phyloP scores from a whole-genome alignment of 53 echinoderm and acorn worm species.

The Glandiceps talaboti region DNA sequence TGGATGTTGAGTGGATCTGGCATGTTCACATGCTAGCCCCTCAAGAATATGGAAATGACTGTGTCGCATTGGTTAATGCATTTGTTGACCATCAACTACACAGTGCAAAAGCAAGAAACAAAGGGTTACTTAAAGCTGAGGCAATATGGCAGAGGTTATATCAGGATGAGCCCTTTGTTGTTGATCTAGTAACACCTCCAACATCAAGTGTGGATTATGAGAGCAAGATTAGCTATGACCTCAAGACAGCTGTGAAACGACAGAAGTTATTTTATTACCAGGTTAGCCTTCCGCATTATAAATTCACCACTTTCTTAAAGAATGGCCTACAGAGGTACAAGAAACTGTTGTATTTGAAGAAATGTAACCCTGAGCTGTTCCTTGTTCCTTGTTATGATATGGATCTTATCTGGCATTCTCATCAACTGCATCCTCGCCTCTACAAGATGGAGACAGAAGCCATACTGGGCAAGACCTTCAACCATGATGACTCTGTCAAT shows the following conservation, averaged over 20 bases:
- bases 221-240: background rate
- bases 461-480: background rate
- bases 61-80: background rate
- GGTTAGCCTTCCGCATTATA: background rate
- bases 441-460: background rate
- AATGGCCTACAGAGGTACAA: background rate
- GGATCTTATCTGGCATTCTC: background rate
- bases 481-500: background rate
- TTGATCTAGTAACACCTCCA: background rate
- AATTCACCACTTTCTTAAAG: background rate
- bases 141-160: background rate
- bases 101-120: background rate
- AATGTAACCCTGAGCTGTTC: background rate
- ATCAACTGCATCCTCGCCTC: background rate
- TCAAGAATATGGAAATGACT: background rate
- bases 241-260: background rate
- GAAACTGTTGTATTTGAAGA: background rate
- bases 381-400: background rate
- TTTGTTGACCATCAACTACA: background rate
- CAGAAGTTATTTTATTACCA: background rate
- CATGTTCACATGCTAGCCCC: background rate
- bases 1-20: background rate
- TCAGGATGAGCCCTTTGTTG: background rate
- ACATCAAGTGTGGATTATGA: background rate
- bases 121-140: background rate